Conservation (phyloP, 2,888 invertebrate genomes). For the Protonemura montana region DNA sequence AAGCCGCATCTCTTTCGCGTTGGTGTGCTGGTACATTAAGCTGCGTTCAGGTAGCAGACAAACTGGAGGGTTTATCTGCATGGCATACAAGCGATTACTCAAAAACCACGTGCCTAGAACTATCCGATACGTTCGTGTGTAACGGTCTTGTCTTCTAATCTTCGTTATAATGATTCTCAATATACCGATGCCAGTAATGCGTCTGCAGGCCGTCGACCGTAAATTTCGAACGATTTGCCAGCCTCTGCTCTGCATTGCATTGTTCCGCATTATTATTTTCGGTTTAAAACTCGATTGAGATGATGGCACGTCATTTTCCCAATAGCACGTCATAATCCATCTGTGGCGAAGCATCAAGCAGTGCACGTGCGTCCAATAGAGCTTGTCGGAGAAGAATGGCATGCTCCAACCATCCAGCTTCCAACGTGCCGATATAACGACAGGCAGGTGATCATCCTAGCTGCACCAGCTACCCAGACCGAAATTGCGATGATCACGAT, state of each 20-base stretch:
- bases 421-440: background rate
- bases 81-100: background rate
- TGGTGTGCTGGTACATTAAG: no score
- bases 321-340: background rate
- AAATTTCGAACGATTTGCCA: background rate
- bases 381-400: background rate
- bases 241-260: background rate
- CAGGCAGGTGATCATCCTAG: background rate
- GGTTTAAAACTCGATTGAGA: background rate
- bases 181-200: no score
- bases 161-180: no score
- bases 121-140: background rate
- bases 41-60: no score
- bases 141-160: no score
- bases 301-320: background rate
- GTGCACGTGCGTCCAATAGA: background rate
- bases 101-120: background rate
- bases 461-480: background rate
- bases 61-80: background rate
- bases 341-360: background rate
- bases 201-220: background rate
- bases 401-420: background rate
- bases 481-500: background rate
- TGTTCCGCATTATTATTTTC: slow-evolving; percentile 7
- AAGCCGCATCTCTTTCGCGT: no score